Conservation (phyloP, 2,797 vertebrate genomes). For the Staurois parvus region DNA sequence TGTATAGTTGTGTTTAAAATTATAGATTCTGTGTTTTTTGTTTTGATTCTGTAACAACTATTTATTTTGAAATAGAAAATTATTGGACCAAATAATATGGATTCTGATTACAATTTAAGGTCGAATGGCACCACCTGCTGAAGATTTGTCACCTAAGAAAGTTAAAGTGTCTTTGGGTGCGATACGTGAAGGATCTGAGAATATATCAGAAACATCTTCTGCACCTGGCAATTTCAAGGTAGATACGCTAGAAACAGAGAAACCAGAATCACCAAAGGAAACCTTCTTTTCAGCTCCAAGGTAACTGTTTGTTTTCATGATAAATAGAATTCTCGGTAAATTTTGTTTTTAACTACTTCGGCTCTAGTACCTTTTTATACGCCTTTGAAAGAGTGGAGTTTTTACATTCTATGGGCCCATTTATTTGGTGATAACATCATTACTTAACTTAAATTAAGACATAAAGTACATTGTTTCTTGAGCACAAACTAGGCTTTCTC, state of each 20-base stretch:
- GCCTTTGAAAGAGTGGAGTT: too few relatives aligned
- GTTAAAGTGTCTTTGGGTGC: constrained; percentile 92
- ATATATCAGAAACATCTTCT: constrained; percentile 76
- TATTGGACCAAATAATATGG: neutral
- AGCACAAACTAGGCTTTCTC: too few relatives aligned
- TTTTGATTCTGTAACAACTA: too few relatives aligned
- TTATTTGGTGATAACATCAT: too few relatives aligned
- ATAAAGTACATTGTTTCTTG: too few relatives aligned
- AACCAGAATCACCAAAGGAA: constrained; percentile 79
- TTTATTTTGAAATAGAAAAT: too few relatives aligned
- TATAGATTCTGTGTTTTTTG: neutral
- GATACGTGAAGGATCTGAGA: constrained; percentile 83
- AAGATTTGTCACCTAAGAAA: constrained; percentile 90
- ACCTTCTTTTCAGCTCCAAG: constrained; percentile 74
- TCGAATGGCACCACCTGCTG: constrained; percentile 93
- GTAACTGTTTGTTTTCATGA: constrained; percentile 61
- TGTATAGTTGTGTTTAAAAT: neutral
- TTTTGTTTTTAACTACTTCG: neutral
- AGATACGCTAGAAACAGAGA: constrained; percentile 87
- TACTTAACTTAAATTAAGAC: too few relatives aligned
- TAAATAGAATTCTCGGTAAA: neutral
- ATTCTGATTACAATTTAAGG: constrained; percentile 73
- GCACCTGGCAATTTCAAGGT: constrained; percentile 85
- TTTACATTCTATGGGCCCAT: too few relatives aligned
- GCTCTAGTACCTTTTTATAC: too few relatives aligned